Base-by-base conservation (phyloP, 2,113 vertebrate species). In the Arvicanthis niloticus region DNA sequence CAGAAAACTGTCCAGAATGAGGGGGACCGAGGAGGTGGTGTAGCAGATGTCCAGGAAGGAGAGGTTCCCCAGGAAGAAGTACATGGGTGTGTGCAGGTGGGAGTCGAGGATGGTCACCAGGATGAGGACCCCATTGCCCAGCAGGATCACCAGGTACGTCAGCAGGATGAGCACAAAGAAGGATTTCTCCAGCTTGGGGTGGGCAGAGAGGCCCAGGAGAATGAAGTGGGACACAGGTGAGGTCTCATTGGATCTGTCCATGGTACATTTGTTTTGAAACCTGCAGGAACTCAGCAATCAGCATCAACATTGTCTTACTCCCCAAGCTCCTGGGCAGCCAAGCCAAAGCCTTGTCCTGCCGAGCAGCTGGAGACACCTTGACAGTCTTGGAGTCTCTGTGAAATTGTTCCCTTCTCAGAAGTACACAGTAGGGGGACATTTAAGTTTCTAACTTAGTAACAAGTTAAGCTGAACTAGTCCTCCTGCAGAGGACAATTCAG, bases 151-250 rank as follows among this genome's bases (percentile, higher is more conserved):
- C 58, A 85, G 58, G 81, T 85, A 85, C 81, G 45, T 85, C 1
- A 17, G 1, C n/a, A 85, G n/a, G 81, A 85, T 65, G 58, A 85
- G 40, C n/a, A 31, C 0, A 4, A 85, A 85, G 81, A 85, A 95
- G 0, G 21, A 89, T 76, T 96, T 96, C 87, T 97, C 96, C 21
- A 97, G 87, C 10, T 11, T 88, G 19, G 97, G 96, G 51, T 97
- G 84, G 42, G 97, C 91, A 0, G 94, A 97, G 51, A 98, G 96
- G 2, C 97, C 96, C 73, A 97, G 87, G 34, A 98, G 97, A 24
- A 98, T 45, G 88, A 98, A 98, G 7, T 58, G 72, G 0, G n/a
- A 34, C 48, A 73, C 9, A 0, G 73, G 29, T 6, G 88, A 84
- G 65, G 93, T 97, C 89, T 80, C 48, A 68, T 91, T 95, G n/a